Conservation (phyloP, 2,113 vertebrate genomes). For the Motacilla alba region DNA sequence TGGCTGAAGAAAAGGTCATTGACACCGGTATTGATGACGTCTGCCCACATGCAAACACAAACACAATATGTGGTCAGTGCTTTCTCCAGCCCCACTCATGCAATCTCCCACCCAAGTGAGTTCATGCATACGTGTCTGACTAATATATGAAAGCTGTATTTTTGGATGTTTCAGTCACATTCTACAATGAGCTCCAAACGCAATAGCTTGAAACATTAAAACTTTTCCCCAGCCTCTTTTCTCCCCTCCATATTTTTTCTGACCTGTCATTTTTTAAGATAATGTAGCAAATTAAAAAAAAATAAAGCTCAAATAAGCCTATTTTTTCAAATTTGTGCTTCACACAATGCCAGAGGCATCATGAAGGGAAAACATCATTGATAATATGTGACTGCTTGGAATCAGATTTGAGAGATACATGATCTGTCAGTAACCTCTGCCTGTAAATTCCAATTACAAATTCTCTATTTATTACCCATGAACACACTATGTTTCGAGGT, state of each 20-base stretch:
- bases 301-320: background rate
- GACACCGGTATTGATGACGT: background rate
- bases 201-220: background rate
- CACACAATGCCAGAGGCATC: background rate
- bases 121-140: background rate
- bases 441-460: background rate
- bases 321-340: background rate
- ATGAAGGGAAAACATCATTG: background rate
- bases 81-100: background rate
- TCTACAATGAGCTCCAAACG: background rate
- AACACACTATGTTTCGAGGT: background rate
- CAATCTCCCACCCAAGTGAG: background rate
- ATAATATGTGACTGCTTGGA: background rate
- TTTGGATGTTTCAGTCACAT: background rate
- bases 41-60: background rate
- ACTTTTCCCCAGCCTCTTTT: background rate
- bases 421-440: background rate
- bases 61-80: background rate
- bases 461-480: background rate
- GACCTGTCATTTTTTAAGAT: background rate
- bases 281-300: background rate
- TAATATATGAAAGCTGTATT: background rate
- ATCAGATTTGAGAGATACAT: background rate
- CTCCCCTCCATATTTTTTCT: accelerated
- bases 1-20: background rate